Conservation (phyloP, 2,888 invertebrate species). For the Hirtodrosophila trivittata region DNA sequence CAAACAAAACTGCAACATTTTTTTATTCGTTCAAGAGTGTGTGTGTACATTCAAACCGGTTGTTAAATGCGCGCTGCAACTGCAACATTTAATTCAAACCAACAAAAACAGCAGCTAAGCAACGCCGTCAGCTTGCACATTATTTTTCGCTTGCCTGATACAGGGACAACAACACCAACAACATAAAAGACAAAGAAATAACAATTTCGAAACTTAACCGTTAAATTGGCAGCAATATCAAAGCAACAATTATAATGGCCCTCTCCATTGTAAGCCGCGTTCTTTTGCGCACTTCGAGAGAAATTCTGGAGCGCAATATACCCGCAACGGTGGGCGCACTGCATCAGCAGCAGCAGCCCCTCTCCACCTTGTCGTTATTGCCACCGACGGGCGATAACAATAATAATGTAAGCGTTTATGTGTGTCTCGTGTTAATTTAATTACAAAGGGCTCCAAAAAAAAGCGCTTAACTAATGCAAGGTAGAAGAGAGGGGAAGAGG, state of each 20-base stretch:
- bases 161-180: conserved; percentile 13
- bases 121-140: conserved; percentile 49
- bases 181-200: conserved; percentile 5
- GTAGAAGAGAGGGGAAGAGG: conserved; percentile 14
- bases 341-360: conserved; percentile 42
- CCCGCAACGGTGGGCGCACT: conserved; percentile 63
- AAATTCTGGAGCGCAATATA: conserved; percentile 80
- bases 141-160: conserved; percentile 48
- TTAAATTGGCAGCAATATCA: conserved; percentile 21
- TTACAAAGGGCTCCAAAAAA: conserved; percentile 36
- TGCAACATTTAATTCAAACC: conserved; percentile 30
- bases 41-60: conserved; percentile 57
- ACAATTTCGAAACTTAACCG: conserved; percentile 13
- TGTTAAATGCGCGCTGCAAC: conserved; percentile 62
- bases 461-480: conserved; percentile 10
- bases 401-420: conserved; percentile 61
- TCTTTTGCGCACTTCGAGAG: conserved; percentile 79
- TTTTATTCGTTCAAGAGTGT: conserved; percentile 27
- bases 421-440: conserved; percentile 48
- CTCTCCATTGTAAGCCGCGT: conserved; percentile 76
- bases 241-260: conserved; percentile 60
- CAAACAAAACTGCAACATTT: conserved; percentile 42
- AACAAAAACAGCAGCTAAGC: conserved; percentile 38
- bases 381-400: conserved; percentile 51
- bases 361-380: conserved; percentile 35